Evolutionary conservation across 2,888 invertebrate genomes (phyloP).

Genomic region (Plebejus melissa): DNA sequence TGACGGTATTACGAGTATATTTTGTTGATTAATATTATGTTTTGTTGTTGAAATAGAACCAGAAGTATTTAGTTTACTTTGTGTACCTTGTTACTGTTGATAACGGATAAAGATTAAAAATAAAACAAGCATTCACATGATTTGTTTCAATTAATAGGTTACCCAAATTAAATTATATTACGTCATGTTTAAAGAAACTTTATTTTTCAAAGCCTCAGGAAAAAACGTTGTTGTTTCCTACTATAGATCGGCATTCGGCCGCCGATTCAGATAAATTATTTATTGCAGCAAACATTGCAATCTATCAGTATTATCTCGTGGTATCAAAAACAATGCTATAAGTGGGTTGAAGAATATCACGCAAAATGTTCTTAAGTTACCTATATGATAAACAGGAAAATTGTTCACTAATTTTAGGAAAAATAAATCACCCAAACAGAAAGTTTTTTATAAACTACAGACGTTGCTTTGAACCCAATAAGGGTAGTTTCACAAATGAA

Average conservation of each 20-base stretch:
- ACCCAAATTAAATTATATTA: background rate
- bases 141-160: background rate
- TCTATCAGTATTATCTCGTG: background rate
- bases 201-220: too few species aligned
- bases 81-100: background rate
- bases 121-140: background rate
- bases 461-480: too few species aligned
- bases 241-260: background rate
- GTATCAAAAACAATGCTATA: background rate
- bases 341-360: background rate
- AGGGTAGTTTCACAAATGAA: too few species aligned
- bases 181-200: too few species aligned
- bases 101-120: background rate
- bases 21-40: background rate
- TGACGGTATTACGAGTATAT: background rate
- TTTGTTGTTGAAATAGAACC: background rate
- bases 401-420: background rate
- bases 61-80: background rate
- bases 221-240: background rate
- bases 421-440: too few species aligned
- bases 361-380: background rate
- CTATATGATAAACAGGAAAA: background rate
- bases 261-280: background rate
- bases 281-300: background rate
- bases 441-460: too few species aligned